These are phyloP conservation scores for Augiades crinisus DNA, from an alignment of 2,888 invertebrate species.

Conservation along the genomic window DNA sequence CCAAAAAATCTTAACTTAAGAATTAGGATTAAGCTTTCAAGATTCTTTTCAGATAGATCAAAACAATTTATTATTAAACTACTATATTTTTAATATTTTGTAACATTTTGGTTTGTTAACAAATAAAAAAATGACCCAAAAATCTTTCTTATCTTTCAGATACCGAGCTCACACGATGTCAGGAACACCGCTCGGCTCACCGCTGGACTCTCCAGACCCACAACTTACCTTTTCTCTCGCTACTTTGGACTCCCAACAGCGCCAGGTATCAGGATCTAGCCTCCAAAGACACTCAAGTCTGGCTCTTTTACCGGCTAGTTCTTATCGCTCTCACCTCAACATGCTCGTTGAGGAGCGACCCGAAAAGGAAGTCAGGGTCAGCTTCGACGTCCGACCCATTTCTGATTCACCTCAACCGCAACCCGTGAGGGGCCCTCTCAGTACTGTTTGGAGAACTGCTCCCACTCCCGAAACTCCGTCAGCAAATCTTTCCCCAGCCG, in stretches of 20 bases:
- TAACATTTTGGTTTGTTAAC: too few relatives aligned
- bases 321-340: slow-evolving; percentile 73
- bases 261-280: slow-evolving; percentile 83
- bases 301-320: slow-evolving; percentile 72
- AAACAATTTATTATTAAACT: too few relatives aligned
- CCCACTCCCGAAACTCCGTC: slow-evolving; percentile 86
- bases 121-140: too few relatives aligned
- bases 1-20: too few relatives aligned
- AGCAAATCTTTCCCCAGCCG: slow-evolving; percentile 82
- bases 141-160: slow-evolving; percentile 70
- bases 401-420: slow-evolving; percentile 60
- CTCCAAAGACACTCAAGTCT: slow-evolving; percentile 73
- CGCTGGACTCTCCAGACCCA: slow-evolving; percentile 91
- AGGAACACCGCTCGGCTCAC: slow-evolving; percentile 90
- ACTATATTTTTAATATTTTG: too few relatives aligned
- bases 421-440: slow-evolving; percentile 68
- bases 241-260: slow-evolving; percentile 81
- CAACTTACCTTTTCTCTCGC: slow-evolving; percentile 84
- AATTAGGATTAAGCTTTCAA: too few relatives aligned
- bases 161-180: slow-evolving; percentile 91
- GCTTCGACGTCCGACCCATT: slow-evolving; percentile 65
- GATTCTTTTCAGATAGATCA: too few relatives aligned
- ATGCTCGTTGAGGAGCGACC: slow-evolving; percentile 73
- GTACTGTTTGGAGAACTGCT: slow-evolving; percentile 70
- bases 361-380: slow-evolving; percentile 73